These are phyloP conservation scores for Sus scrofa DNA, from an alignment of 2,113 vertebrate species.

Conservation along the genomic window DNA sequence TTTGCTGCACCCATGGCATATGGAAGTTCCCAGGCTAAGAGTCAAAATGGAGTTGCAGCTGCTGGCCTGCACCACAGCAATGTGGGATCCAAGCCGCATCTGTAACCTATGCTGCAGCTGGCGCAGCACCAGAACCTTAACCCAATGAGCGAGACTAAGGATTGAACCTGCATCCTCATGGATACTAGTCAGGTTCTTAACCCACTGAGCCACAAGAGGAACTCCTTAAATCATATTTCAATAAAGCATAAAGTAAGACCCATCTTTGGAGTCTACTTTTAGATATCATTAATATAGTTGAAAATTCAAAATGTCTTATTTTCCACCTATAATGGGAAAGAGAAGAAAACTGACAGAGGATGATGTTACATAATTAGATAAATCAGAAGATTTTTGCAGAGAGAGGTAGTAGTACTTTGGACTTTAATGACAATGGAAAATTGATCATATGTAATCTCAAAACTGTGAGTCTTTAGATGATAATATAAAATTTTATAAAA, in stretches of 20 bases:
- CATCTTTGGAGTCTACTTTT: conserved; percentile 17
- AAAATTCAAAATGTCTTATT: conserved; percentile 38
- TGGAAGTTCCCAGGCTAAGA: too few species aligned
- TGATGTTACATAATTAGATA: not conserved
- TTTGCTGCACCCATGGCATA: too few species aligned
- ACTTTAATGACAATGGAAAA: conserved; percentile 18
- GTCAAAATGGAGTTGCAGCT: too few species aligned
- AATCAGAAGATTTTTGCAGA: not conserved
- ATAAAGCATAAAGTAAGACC: not conserved
- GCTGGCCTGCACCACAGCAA: too few species aligned
- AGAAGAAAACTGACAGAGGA: not conserved
- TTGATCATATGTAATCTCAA: not conserved
- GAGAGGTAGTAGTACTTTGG: not conserved
- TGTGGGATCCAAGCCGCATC: too few species aligned
- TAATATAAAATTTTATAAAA: conserved; percentile 15
- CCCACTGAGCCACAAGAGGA: too few species aligned
- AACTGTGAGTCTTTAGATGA: conserved; percentile 8
- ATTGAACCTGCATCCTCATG: too few species aligned
- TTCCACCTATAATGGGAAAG: not conserved
- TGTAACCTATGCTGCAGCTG: too few species aligned
- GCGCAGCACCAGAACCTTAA: too few species aligned
- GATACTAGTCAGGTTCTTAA: too few species aligned
- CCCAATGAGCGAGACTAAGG: too few species aligned
- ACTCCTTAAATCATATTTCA: not conserved
- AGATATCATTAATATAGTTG: not conserved